phyloP scores from a whole-genome alignment of 2,888 invertebrate species.

The Caenorhabditis sinica region DNA sequence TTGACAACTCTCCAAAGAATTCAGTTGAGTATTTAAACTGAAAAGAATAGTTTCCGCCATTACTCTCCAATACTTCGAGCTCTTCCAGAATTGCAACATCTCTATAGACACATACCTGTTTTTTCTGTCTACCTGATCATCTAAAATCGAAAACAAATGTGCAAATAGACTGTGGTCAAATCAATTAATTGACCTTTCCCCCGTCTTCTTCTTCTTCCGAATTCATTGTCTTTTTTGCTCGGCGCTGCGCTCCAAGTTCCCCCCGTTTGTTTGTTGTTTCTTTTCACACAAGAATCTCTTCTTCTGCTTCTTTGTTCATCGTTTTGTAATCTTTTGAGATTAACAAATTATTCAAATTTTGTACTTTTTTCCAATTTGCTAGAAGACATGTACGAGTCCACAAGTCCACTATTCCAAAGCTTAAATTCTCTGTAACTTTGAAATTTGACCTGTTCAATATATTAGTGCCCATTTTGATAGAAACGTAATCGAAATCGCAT shows the following conservation, averaged over 20 bases:
- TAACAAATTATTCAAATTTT: conserved; percentile 10
- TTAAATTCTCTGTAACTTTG: too few relatives aligned
- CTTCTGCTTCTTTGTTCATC: conserved; percentile 5
- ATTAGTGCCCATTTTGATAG: too few relatives aligned
- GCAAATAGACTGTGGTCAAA: conserved; percentile 9
- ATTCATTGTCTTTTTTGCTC: conserved; percentile 27
- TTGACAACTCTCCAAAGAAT: too few relatives aligned
- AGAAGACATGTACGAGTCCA: background rate
- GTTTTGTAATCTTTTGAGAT: conserved; percentile 37
- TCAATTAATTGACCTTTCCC: conserved; percentile 37
- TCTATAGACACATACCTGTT: background rate
- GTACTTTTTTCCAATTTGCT: background rate
- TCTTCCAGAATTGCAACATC: background rate
- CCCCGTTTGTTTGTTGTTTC: conserved; percentile 31
- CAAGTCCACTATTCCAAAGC: too few relatives aligned
- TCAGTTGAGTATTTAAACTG: too few relatives aligned
- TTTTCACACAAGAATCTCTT: conserved; percentile 30
- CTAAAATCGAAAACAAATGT: conserved; percentile 17
- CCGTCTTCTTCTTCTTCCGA: conserved; percentile 6
- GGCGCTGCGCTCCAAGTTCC: conserved; percentile 3
- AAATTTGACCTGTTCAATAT: too few relatives aligned
- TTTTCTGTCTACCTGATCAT: background rate
- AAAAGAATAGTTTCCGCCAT: background rate
- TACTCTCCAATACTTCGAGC: background rate
- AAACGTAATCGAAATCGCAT: too few relatives aligned